These are phyloP conservation scores for Laupala kohalensis DNA, from an alignment of 1,140 invertebrate species.

Conservation along the genomic window DNA sequence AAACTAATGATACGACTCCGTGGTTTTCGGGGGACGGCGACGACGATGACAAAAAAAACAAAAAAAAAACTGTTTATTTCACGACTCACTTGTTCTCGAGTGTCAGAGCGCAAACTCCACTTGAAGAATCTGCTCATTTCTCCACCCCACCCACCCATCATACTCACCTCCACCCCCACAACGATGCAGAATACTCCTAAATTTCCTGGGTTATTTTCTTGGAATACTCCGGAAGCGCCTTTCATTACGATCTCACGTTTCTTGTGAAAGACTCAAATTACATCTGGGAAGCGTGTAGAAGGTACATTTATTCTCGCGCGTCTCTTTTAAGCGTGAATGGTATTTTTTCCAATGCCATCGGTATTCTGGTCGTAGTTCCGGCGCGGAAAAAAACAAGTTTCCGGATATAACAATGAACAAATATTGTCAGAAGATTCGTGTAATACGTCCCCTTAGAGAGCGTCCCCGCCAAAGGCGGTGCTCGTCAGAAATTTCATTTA, in stretches of 20 bases:
- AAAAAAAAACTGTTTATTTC: background rate
- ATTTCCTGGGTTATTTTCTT: background rate
- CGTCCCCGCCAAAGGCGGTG: background rate
- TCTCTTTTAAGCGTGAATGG: too few relatives aligned
- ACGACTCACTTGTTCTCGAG: background rate
- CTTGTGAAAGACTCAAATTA: background rate
- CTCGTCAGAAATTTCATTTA: background rate
- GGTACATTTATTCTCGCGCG: background rate
- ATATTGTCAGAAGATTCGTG: background rate
- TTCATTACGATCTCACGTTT: background rate
- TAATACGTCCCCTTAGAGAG: background rate
- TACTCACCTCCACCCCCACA: too few relatives aligned
- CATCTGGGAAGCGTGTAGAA: background rate
- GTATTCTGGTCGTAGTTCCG: background rate
- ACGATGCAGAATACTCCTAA: too few relatives aligned
- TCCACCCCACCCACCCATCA: background rate
- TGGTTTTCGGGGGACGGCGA: background rate
- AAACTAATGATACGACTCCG: background rate
- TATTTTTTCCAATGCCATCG: background rate
- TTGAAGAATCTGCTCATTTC: background rate
- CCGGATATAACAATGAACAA: background rate
- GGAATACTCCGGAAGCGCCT: background rate
- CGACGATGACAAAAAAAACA: too few relatives aligned
- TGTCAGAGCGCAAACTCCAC: background rate
- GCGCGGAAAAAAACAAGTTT: background rate